These are phyloP conservation scores for Pelusios castaneus DNA, from an alignment of 2,113 vertebrate species.

Conservation along the genomic window DNA sequence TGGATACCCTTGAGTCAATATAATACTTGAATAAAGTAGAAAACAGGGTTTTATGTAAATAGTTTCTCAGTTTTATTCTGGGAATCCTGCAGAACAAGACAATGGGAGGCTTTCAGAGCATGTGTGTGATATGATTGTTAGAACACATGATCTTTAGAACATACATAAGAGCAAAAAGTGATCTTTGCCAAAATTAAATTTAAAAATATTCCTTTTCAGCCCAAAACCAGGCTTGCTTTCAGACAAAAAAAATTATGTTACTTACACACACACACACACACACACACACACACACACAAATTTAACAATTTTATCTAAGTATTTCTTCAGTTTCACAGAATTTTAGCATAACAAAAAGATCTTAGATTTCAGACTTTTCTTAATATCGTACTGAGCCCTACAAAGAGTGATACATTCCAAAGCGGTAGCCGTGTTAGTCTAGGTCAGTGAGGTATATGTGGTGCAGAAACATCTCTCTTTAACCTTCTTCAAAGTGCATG, in stretches of 20 bases:
- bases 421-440: no score
- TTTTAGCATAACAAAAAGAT: not conserved
- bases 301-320: not conserved
- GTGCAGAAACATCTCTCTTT: not conserved
- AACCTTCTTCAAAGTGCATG: not conserved
- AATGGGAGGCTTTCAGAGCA: not conserved
- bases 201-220: not conserved
- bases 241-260: not conserved
- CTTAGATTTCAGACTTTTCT: not conserved
- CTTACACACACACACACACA: no score
- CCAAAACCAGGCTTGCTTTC: not conserved
- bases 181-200: not conserved
- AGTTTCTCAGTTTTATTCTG: not conserved
- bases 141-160: not conserved
- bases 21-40: not conserved
- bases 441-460: no score
- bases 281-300: no score
- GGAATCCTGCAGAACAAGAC: not conserved
- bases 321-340: not conserved
- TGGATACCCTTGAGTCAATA: not conserved
- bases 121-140: not conserved
- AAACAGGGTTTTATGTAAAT: not conserved
- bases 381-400: not conserved
- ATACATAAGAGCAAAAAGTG: not conserved
- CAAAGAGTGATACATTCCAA: no score